Conservation (phyloP, 2,113 vertebrate species). For the Cervus canadensis region DNA sequence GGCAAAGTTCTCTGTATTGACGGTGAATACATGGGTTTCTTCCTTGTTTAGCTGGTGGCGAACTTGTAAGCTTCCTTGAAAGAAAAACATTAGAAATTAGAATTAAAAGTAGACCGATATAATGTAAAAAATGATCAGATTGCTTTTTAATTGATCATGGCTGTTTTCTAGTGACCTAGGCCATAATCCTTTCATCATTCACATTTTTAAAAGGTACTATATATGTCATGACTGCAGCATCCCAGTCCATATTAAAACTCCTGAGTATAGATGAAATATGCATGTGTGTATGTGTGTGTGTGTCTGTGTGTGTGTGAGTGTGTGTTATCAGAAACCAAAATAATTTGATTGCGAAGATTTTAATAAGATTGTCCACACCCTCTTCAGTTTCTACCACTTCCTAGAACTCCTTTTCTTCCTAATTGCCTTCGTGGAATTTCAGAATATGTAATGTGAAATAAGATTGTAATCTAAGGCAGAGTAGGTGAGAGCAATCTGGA, state of each 20-base stretch:
- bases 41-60: slow-evolving; percentile 90
- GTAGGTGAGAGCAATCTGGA: background rate
- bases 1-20: slow-evolving; percentile 86
- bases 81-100: slow-evolving; percentile 52
- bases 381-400: background rate
- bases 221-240: background rate
- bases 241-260: background rate
- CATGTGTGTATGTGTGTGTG: fast-evolving
- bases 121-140: background rate
- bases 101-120: background rate
- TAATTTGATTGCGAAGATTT: background rate
- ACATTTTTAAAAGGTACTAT: background rate
- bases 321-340: background rate
- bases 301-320: no score
- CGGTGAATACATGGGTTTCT: slow-evolving; percentile 87
- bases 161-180: background rate
- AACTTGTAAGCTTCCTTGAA: slow-evolving; percentile 95
- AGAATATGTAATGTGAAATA: background rate
- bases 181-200: background rate
- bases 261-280: background rate
- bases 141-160: background rate
- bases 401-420: background rate
- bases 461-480: background rate
- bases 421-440: background rate
- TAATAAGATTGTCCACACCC: background rate